phyloP scores from a whole-genome alignment of 2,113 vertebrate genomes.

The Willisornis vidua region DNA sequence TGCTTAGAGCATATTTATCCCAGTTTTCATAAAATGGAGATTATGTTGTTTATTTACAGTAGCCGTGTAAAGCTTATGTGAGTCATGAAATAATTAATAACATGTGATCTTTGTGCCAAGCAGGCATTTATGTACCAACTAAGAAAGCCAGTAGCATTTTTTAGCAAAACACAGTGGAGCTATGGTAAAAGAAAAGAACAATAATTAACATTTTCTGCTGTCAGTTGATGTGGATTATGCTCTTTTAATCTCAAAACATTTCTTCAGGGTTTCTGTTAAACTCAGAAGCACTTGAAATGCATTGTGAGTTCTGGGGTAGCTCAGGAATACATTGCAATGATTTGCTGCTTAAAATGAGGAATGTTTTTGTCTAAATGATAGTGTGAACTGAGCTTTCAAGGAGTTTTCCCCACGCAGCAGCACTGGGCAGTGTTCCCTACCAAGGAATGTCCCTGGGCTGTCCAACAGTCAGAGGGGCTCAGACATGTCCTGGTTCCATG shows the following conservation, averaged over 20 bases:
- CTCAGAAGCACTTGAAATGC: neutral
- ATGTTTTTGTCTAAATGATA: neutral
- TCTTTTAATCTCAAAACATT: neutral
- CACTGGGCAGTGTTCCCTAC: neutral
- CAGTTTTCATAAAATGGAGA: neutral
- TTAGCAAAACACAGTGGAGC: neutral
- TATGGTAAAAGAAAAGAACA: neutral
- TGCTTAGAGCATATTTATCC: neutral
- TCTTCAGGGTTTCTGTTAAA: neutral
- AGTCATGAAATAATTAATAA: slow-evolving; percentile 13
- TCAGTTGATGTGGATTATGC: neutral
- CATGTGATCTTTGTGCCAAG: neutral
- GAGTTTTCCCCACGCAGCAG: neutral
- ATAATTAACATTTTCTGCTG: neutral
- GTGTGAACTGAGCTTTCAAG: neutral
- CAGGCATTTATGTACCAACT: neutral
- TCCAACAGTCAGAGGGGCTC: neutral
- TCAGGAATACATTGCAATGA: neutral
- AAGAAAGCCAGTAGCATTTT: neutral
- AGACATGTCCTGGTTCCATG: neutral
- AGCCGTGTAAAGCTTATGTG: neutral
- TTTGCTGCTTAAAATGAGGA: neutral
- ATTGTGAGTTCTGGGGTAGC: neutral
- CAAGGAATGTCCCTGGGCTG: neutral
- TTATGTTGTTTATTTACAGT: neutral